Base-by-base conservation (phyloP, 2,113 vertebrate genomes). In the Psilopogon haemacephalus region DNA sequence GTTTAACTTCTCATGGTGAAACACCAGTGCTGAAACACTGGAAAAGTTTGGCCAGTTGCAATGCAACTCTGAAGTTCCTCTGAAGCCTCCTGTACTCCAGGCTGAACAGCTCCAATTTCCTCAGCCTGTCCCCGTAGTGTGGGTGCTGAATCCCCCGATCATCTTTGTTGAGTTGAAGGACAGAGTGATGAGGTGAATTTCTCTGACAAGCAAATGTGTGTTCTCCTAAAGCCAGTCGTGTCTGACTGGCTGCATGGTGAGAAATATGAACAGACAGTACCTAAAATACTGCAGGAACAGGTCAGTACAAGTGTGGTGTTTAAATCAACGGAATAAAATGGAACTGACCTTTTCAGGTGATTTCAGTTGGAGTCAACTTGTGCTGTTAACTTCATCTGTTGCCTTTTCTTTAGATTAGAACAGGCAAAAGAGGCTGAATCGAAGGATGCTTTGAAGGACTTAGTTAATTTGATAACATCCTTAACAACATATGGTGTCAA, bases 381-480 rank as follows among this genome's bases (percentile, higher is more conserved):
- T 55, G 37, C 44, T 92, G 63, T 71, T 96, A 82, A 90, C 35
- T 15, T 37, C 7, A 55, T 46, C 37, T 58, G 0, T 55, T 84
- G 32, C 84, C 6, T 73, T 78, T 64, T 81, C 38, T 94, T 65
- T 97, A 99, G 99, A 94, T 97, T 99, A 98, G 99, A 99, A 92
- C 99, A 99, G 97, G 98, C 98, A 91, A 99, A 99, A 96, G 99
- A 99, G 93, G 98, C 99, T 18, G 99, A 99, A 94, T 98, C 98
- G 19, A 99, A 98, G 97, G 99, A 99, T 69, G 99, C 99, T 33
- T 97, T 99, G 97, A 99, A 98, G 97, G 99, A 99, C 79, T 98
- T 99, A 65, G 99, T 99, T 55, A 99, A 99, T 97, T 97, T 99
- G 98, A 98, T 99, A 95, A 99, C 99, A 63, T 98, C 99, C 83